A percentile compares a stretch with the other conserved stretches of the same genome.
These are phyloP conservation scores for Myanophis thanlyinensis DNA, from an alignment of 2,113 vertebrate species.

Conservation along the genomic window DNA sequence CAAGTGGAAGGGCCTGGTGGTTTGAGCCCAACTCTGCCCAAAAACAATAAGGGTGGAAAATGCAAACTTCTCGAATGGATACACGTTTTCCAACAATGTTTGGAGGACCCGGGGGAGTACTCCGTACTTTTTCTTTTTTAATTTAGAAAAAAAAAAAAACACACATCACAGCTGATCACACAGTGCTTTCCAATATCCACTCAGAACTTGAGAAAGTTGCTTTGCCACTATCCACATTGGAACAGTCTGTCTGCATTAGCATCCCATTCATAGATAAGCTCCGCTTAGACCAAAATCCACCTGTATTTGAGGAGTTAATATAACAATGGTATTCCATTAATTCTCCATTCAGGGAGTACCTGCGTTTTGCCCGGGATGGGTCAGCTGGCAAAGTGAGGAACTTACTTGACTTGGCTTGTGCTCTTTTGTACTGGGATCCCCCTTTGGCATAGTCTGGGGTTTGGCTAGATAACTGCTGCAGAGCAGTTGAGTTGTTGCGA, in stretches of 20 bases:
- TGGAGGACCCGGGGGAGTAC: slow-evolving; percentile 36
- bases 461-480: slow-evolving; percentile 75
- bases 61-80: slow-evolving; percentile 55
- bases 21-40: slow-evolving; percentile 46
- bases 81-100: slow-evolving; percentile 55
- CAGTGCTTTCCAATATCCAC: slow-evolving; percentile 93
- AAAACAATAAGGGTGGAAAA: slow-evolving; percentile 70
- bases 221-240: slow-evolving; percentile 71
- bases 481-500: slow-evolving; percentile 93
- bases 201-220: slow-evolving; percentile 82
- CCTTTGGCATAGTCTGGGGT: slow-evolving; percentile 54
- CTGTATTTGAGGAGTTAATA: slow-evolving; percentile 65
- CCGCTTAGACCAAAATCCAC: slow-evolving; percentile 79
- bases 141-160: slow-evolving; percentile 36
- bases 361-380: slow-evolving; percentile 77
- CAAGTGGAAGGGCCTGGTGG: slow-evolving; percentile 49
- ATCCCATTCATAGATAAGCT: slow-evolving; percentile 92
- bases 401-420: slow-evolving; percentile 81
- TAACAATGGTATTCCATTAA: slow-evolving; percentile 68
- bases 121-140: slow-evolving; percentile 49
- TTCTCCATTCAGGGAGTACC: slow-evolving; percentile 85
- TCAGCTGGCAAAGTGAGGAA: slow-evolving; percentile 90
- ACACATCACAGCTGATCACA: slow-evolving; percentile 74
- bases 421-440: slow-evolving; percentile 74
- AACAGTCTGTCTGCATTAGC: slow-evolving; percentile 71